These are phyloP conservation scores for Melikaiella ostensackeni DNA, from an alignment of 2,888 invertebrate species.

Conservation along the genomic window DNA sequence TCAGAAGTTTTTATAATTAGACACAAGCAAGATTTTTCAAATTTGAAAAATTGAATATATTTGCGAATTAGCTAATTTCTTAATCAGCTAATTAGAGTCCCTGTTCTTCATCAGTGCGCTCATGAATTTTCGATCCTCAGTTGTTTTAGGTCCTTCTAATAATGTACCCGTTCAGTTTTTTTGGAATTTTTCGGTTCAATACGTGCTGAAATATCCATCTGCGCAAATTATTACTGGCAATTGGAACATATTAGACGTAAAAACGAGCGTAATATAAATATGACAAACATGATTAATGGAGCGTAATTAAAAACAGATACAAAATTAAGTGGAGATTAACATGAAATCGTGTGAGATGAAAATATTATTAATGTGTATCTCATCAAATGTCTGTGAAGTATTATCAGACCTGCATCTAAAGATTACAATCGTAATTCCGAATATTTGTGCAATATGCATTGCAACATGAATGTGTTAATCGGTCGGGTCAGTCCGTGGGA, in stretches of 20 bases:
- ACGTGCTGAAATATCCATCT: no score
- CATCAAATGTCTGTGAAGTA: conserved; percentile 1
- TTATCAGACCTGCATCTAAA: conserved; percentile 12
- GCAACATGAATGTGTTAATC: conserved; percentile 8
- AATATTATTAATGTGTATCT: background rate
- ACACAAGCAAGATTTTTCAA: no score
- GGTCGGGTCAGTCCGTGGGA: conserved; percentile 31
- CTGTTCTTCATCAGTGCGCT: no score
- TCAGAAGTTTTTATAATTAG: no score
- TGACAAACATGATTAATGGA: conserved; percentile 8
- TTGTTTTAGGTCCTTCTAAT: no score
- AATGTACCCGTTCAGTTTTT: no score
- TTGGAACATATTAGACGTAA: background rate
- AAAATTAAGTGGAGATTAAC: background rate
- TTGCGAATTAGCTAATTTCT: no score
- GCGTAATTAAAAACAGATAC: conserved; percentile 2
- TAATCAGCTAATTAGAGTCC: no score
- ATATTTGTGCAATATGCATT: conserved; percentile 22
- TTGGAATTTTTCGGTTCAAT: no score
- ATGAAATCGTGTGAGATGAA: background rate
- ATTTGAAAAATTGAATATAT: no score
- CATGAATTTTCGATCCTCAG: no score
- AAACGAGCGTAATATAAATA: background rate
- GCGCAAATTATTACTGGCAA: no score
- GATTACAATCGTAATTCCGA: conserved; percentile 8